phyloP scores from a whole-genome alignment of 2,888 invertebrate genomes.

The Agonopterix heracliana region DNA sequence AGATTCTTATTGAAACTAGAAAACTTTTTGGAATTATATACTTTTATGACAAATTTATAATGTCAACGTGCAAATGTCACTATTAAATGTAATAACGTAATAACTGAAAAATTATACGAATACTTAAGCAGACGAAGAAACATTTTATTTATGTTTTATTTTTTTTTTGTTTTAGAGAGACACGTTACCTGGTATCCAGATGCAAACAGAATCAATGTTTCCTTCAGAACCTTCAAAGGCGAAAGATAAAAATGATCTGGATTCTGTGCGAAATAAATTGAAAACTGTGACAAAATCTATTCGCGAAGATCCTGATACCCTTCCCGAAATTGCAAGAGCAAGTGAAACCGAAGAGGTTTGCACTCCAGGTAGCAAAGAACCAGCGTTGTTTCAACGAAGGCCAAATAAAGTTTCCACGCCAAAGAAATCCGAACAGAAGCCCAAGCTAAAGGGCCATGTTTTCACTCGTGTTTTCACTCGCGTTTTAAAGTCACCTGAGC shows the following conservation, averaged over 20 bases:
- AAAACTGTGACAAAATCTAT: conserved; percentile 40
- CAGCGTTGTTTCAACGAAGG: conserved; percentile 60
- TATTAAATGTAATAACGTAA: no score
- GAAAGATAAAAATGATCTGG: conserved; percentile 36
- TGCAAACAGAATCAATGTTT: conserved; percentile 14
- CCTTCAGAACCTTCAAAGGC: conserved; percentile 20
- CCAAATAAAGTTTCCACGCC: conserved; percentile 35
- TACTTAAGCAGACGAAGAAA: no score
- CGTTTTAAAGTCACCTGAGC: conserved; percentile 59
- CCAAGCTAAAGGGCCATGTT: conserved; percentile 14
- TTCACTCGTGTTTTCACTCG: conserved; percentile 51
- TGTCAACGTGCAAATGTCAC: no score
- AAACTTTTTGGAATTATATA: no score
- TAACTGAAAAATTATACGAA: no score
- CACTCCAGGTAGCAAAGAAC: conserved; percentile 56
- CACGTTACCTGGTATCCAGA: conserved; percentile 22
- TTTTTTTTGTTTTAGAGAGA: conserved; percentile 44
- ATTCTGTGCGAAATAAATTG: conserved; percentile 49
- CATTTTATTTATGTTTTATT: neutral
- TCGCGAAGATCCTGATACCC: conserved; percentile 35
- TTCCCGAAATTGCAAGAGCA: conserved; percentile 57
- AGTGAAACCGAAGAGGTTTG: conserved; percentile 46
- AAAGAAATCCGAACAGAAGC: conserved; percentile 15
- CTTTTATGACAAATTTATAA: no score
- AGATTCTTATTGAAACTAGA: no score